phyloP scores from a whole-genome alignment of 1,140 invertebrate genomes.

The Xylocopa sonorina region DNA sequence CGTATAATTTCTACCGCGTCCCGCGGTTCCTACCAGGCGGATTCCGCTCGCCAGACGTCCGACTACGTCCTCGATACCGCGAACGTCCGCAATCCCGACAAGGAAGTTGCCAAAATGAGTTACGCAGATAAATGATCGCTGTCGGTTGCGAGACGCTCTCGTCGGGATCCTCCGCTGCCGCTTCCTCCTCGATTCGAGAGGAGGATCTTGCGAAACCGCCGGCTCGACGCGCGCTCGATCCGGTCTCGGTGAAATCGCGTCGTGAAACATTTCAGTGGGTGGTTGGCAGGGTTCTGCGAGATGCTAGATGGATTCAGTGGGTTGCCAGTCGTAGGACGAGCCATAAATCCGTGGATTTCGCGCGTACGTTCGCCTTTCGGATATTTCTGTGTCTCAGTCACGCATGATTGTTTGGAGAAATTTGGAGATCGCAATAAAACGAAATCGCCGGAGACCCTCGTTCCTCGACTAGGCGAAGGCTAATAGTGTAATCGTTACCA shows the following conservation, averaged over 20 bases:
- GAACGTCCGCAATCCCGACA: background rate
- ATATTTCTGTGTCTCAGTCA: no score
- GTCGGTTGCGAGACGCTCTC: no score
- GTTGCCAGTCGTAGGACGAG: no score
- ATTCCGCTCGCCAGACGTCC: constrained; percentile 12
- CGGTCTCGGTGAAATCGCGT: background rate
- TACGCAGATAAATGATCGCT: constrained; percentile 30
- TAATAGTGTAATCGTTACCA: constrained; percentile 2
- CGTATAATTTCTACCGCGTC: constrained; percentile 56
- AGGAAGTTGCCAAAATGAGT: constrained; percentile 28
- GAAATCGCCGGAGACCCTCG: no score
- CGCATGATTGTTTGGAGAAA: no score
- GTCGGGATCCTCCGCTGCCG: background rate
- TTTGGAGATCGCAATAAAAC: no score
- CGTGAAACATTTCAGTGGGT: background rate
- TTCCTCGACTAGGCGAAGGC: background rate
- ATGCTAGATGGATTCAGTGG: no score
- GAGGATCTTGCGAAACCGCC: background rate
- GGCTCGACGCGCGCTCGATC: background rate
- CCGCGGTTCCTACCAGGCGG: constrained; percentile 6
- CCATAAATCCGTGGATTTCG: no score
- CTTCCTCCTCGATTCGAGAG: background rate
- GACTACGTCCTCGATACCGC: background rate
- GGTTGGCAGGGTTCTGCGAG: no score
- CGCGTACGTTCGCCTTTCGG: no score